A percentile compares a stretch with the other conserved stretches of the same genome.
Conservation (phyloP, 2,113 vertebrate species). For the Cervus canadensis region DNA sequence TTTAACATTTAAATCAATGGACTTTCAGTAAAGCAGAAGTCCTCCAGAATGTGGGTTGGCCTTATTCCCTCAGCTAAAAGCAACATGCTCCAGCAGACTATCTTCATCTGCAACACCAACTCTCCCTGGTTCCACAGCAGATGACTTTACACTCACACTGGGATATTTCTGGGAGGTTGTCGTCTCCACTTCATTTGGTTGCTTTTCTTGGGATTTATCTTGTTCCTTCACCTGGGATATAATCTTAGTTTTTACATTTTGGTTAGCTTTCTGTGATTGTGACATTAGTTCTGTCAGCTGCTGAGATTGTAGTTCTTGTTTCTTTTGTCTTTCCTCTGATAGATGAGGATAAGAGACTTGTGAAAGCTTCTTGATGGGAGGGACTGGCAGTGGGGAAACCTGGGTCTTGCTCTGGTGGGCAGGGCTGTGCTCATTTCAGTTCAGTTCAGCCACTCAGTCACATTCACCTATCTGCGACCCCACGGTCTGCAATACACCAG, state of each 20-base stretch:
- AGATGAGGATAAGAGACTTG: not conserved
- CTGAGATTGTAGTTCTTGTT: not conserved
- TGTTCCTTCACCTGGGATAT: not conserved
- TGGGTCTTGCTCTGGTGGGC: not conserved
- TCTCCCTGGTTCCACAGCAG: not conserved
- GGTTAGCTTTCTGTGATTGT: not conserved
- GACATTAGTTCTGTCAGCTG: not conserved
- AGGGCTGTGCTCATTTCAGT: not conserved
- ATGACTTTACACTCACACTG: not conserved
- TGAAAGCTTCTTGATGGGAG: not conserved
- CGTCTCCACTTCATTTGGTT: not conserved
- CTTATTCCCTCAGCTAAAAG: not conserved
- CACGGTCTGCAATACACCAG: not conserved
- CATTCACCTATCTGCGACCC: not conserved
- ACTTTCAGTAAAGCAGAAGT: not conserved
- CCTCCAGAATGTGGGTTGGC: not conserved
- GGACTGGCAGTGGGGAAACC: not conserved
- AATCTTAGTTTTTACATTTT: not conserved
- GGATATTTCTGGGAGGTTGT: not conserved
- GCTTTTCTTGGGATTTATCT: not conserved
- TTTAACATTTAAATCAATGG: not conserved
- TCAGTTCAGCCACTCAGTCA: not conserved
- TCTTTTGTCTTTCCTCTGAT: not conserved
- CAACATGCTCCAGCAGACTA: not conserved
- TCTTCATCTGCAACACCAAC: not conserved